phyloP scores from a whole-genome alignment of 35 echinoderm and acorn worm species.

The Nesometra sesokonis region DNA sequence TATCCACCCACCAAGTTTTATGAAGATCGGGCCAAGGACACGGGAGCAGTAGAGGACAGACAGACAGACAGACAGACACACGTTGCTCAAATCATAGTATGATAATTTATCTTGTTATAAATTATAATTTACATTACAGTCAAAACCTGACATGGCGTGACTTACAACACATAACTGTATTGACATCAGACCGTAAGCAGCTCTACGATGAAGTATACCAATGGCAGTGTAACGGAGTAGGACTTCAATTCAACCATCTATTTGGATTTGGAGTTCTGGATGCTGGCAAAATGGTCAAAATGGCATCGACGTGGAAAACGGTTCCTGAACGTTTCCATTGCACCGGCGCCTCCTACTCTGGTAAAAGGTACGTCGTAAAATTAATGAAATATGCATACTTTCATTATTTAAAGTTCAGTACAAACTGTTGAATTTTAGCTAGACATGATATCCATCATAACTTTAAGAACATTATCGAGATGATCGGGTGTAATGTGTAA shows the following conservation, averaged over 20 bases:
- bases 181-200: conserved; percentile 86
- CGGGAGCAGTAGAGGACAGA: too few species aligned
- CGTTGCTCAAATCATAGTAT: too few species aligned
- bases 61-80: too few species aligned
- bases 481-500: too few species aligned
- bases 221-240: conserved; percentile 95
- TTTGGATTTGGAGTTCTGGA: conserved; percentile 96
- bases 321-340: conserved; percentile 93
- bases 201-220: conserved; percentile 95
- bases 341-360: conserved; percentile 76
- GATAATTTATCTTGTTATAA: neutral
- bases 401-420: too few species aligned
- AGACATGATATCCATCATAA: too few species aligned
- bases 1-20: too few species aligned
- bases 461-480: too few species aligned
- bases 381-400: too few species aligned
- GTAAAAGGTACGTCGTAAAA: conserved; percentile 56
- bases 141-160: conserved; percentile 84
- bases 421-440: too few species aligned
- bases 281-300: conserved; percentile 86
- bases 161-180: conserved; percentile 87
- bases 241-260: conserved; percentile 92
- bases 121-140: conserved; percentile 21
- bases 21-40: too few species aligned
- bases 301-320: conserved; percentile 78